phyloP scores from a whole-genome alignment of 2,113 vertebrate genomes.

The Perca fluviatilis region DNA sequence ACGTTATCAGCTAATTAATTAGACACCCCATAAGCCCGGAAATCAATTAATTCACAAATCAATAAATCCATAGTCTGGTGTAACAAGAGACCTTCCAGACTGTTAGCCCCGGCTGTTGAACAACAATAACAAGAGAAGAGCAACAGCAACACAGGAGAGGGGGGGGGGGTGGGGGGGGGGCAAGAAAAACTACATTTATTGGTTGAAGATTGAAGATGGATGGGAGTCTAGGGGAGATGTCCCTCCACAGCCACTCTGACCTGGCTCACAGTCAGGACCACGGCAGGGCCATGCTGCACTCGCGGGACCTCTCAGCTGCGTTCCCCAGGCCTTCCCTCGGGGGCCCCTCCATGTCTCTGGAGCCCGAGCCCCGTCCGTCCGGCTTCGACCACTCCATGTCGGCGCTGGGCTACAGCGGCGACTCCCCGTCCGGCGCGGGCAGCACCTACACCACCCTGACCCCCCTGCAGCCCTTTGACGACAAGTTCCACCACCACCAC shows the following conservation, averaged over 20 bases:
- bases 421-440: conserved; percentile 83
- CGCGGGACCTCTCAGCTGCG: conserved; percentile 84
- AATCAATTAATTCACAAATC: conserved; percentile 83
- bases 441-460: conserved; percentile 89
- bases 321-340: conserved; percentile 86
- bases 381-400: conserved; percentile 86
- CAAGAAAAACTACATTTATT: conserved; percentile 19
- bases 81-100: conserved; percentile 77
- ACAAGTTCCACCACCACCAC: conserved; percentile 88
- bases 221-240: conserved; percentile 86
- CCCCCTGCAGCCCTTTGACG: conserved; percentile 87
- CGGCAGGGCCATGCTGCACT: conserved; percentile 84
- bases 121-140: conserved; percentile 70
- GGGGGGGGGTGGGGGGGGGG: not conserved
- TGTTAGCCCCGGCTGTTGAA: conserved; percentile 59
- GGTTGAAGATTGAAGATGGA: conserved; percentile 77
- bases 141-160: conserved; percentile 24
- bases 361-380: conserved; percentile 82
- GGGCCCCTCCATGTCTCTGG: conserved; percentile 83
- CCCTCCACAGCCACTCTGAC: conserved; percentile 85
- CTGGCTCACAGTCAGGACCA: conserved; percentile 84
- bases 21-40: conserved; percentile 77
- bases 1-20: conserved; percentile 84
- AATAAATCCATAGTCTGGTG: conserved; percentile 83
- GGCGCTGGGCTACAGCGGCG: conserved; percentile 86